Evolutionary conservation across 2,113 vertebrate genomes (phyloP).

Genomic region (Pipa parva): DNA sequence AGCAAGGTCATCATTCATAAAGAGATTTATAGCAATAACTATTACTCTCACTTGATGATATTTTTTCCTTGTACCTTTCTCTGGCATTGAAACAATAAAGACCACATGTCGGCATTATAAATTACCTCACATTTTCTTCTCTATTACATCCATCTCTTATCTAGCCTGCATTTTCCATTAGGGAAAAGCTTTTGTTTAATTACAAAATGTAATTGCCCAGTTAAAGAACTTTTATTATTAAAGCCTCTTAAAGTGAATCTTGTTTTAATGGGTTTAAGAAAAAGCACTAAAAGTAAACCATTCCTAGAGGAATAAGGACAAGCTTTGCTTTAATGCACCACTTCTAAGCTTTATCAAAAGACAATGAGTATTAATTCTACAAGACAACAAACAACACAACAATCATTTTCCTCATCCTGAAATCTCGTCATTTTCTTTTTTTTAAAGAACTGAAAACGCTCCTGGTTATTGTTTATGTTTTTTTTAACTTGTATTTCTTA

Average conservation of each 20-base stretch:
- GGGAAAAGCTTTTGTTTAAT: conserved; percentile 17
- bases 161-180: neutral
- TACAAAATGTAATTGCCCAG: conserved; percentile 4
- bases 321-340: neutral
- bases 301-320: neutral
- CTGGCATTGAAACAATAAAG: conserved; percentile 17
- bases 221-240: conserved; percentile 11
- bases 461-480: too few species aligned
- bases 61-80: conserved; percentile 1
- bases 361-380: neutral
- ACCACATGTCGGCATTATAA: conserved; percentile 15
- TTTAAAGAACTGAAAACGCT: too few species aligned
- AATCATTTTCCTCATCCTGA: neutral
- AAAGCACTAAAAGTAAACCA: neutral
- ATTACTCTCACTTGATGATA: conserved; percentile 10
- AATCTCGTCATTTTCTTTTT: neutral
- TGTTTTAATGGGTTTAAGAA: neutral
- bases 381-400: neutral
- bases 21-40: conserved; percentile 27
- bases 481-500: too few species aligned
- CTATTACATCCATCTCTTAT: conserved; percentile 10
- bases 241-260: neutral
- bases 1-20: conserved; percentile 24
- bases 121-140: conserved; percentile 20
- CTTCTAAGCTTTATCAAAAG: neutral